phyloP scores from a whole-genome alignment of 30 jellyfish, hydroid and myxozoan genomes.

The Aurelia coerulea region DNA sequence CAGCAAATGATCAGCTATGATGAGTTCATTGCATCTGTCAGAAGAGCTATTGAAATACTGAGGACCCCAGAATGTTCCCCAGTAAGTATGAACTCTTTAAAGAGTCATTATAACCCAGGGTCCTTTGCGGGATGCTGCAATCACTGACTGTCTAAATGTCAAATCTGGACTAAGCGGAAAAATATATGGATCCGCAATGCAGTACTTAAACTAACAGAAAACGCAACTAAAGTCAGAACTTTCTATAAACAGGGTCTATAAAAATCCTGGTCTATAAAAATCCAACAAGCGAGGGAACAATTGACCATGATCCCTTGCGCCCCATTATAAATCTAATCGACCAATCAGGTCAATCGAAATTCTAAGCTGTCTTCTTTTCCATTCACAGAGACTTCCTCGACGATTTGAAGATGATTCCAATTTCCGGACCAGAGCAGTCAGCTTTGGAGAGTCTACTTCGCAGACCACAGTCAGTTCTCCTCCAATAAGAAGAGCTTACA shows the following conservation, averaged over 20 bases:
- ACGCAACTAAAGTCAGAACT: too few relatives aligned
- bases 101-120: too few relatives aligned
- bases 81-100: conserved; percentile 17
- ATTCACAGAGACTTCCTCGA: conserved; percentile 18
- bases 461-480: conserved; percentile 40
- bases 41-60: conserved; percentile 26
- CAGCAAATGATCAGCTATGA: conserved; percentile 61
- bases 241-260: too few relatives aligned
- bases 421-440: conserved; percentile 6
- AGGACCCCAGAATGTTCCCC: conserved; percentile 54
- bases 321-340: too few relatives aligned
- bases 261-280: too few relatives aligned
- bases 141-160: not conserved
- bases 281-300: too few relatives aligned
- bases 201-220: not conserved
- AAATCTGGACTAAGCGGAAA: not conserved
- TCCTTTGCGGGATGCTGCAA: not conserved
- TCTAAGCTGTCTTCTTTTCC: too few relatives aligned
- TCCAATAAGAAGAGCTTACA: conserved; percentile 48
- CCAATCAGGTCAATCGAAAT: too few relatives aligned
- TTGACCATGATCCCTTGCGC: too few relatives aligned
- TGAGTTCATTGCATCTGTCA: conserved; percentile 38
- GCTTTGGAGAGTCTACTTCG: conserved; percentile 36
- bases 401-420: conserved; percentile 3
- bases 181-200: not conserved